Evolutionary conservation across 2,113 vertebrate genomes (phyloP).

Genomic region (Xiphorhynchus elegans): DNA sequence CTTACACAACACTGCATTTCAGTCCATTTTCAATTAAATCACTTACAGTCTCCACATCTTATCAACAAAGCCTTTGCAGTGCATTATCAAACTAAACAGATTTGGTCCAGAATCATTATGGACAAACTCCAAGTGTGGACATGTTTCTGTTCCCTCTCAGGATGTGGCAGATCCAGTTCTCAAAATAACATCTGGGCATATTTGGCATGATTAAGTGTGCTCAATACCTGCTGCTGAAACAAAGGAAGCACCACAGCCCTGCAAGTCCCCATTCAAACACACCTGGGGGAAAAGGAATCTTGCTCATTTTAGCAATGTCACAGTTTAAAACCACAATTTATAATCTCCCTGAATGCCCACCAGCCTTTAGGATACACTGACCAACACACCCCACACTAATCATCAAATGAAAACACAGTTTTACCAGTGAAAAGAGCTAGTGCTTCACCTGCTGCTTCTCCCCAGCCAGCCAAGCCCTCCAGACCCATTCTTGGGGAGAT

Average conservation of each 20-base stretch:
- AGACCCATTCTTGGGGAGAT: background rate
- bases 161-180: conserved; percentile 9
- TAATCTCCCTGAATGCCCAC: background rate
- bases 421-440: background rate
- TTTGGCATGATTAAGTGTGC: background rate
- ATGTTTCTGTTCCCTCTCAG: background rate
- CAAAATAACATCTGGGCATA: background rate
- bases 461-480: background rate
- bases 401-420: background rate
- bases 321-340: background rate
- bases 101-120: background rate
- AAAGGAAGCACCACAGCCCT: background rate
- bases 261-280: background rate
- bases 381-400: background rate
- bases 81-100: background rate
- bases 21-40: conserved; percentile 1
- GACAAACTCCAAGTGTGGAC: background rate
- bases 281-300: background rate
- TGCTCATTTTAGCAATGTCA: background rate
- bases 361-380: background rate
- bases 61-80: background rate
- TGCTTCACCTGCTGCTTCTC: background rate
- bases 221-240: too few species aligned
- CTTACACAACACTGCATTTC: background rate
- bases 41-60: background rate